Conservation (phyloP, 2,797 vertebrate genomes). For the Microchirus variegatus region DNA sequence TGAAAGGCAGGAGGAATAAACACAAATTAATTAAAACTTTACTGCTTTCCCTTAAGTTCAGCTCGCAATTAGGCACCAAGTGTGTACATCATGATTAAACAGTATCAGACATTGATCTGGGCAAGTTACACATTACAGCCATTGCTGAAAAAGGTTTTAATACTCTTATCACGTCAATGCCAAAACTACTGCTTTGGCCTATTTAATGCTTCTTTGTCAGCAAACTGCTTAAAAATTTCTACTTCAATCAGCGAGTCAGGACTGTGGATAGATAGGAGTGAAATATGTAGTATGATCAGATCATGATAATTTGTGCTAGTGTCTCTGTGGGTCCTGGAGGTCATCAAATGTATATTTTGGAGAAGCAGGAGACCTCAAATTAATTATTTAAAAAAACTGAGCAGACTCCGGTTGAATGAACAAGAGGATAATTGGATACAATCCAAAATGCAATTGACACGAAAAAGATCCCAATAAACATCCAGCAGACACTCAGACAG, state of each 20-base stretch:
- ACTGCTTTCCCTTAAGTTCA: slow-evolving; percentile 40
- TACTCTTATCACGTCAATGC: too few relatives aligned
- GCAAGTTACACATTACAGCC: not conserved
- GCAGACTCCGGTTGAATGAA: not conserved
- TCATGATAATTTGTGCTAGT: too few relatives aligned
- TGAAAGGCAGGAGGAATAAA: slow-evolving; percentile 59
- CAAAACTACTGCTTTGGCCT: too few relatives aligned
- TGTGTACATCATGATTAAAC: not conserved
- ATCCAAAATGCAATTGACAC: not conserved
- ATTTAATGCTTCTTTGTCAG: too few relatives aligned
- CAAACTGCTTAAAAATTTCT: too few relatives aligned
- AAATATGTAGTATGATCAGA: too few relatives aligned
- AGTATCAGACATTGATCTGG: slow-evolving; percentile 1
- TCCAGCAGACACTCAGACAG: not conserved
- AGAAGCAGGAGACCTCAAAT: not conserved
- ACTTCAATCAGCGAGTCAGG: too few relatives aligned
- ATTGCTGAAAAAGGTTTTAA: too few relatives aligned
- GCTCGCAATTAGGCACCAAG: slow-evolving; percentile 37
- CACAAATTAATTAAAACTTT: slow-evolving; percentile 65
- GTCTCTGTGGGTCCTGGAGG: too few relatives aligned
- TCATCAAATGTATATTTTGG: not conserved
- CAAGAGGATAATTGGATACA: not conserved
- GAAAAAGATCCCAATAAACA: not conserved
- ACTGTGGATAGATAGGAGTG: too few relatives aligned
- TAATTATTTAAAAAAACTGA: not conserved